Percentiles rank a stretch among this genome's conserved stretches.
phyloP scores from a whole-genome alignment of 2,113 vertebrate genomes.

The Papio anubis region DNA sequence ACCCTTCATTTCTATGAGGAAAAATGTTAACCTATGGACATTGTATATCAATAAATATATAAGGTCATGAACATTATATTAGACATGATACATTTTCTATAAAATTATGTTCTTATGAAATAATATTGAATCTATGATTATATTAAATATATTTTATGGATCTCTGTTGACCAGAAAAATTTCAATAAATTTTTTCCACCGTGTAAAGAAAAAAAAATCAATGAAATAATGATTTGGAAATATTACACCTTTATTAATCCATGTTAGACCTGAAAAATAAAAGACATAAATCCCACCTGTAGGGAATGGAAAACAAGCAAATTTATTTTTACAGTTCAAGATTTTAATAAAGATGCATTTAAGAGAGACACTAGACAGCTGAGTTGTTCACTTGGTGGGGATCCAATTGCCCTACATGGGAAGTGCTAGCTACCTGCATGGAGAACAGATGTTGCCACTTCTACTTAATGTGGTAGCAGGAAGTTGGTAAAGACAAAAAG shows the following conservation, averaged over 20 bases:
- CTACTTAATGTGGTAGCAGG: slow-evolving; percentile 53
- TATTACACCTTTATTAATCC: neutral
- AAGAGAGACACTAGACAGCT: slow-evolving; percentile 52
- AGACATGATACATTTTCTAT: neutral
- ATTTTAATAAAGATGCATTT: slow-evolving; percentile 47
- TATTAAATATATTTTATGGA: neutral
- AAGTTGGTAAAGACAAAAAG: slow-evolving; percentile 42
- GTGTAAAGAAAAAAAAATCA: neutral
- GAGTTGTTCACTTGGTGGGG: slow-evolving; percentile 64
- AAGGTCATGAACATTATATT: neutral
- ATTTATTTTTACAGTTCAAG: slow-evolving; percentile 32
- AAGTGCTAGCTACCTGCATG: slow-evolving; percentile 61
- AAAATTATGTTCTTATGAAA: neutral
- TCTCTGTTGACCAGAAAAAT: neutral
- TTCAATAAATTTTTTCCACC: neutral
- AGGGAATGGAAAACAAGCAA: neutral
- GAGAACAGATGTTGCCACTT: slow-evolving; percentile 77
- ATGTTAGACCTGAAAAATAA: neutral
- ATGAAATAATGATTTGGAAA: neutral
- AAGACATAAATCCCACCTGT: neutral
- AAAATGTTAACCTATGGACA: neutral
- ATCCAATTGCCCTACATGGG: slow-evolving; percentile 60
- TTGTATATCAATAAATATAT: neutral
- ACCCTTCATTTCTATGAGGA: neutral
- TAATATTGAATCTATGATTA: neutral